Evolutionary conservation across 2,888 invertebrate genomes (phyloP).

Genomic region (Bibio marci): DNA sequence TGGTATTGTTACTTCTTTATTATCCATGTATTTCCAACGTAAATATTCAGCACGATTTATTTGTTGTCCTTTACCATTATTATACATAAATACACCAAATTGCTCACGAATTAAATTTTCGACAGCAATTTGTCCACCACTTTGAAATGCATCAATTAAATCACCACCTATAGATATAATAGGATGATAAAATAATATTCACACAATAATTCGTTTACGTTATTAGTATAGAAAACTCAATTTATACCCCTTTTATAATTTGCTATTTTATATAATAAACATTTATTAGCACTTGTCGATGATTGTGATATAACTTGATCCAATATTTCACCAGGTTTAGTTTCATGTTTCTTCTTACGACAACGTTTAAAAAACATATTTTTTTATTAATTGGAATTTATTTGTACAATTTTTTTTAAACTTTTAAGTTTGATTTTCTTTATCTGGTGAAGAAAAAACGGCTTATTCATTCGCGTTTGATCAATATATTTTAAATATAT

Average conservation of each 20-base stretch:
- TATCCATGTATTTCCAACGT: slow-evolving; percentile 78
- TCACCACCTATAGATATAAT: slow-evolving; percentile 48
- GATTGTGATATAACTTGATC: slow-evolving; percentile 83
- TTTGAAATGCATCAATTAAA: slow-evolving; percentile 69
- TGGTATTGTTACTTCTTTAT: slow-evolving; percentile 66
- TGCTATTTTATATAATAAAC: slow-evolving; percentile 70
- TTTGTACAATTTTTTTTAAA: no score
- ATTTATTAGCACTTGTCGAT: slow-evolving; percentile 63
- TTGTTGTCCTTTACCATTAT: slow-evolving; percentile 63
- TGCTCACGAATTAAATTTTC: slow-evolving; percentile 73
- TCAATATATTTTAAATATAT: no score
- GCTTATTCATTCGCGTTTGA: no score
- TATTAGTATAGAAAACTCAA: not conserved
- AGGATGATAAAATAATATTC: not conserved
- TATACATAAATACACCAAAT: slow-evolving; percentile 77
- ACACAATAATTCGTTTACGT: not conserved
- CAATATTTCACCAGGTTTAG: slow-evolving; percentile 54
- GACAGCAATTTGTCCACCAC: slow-evolving; percentile 66
- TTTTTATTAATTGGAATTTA: no score
- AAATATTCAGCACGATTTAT: slow-evolving; percentile 79
- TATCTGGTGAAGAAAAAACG: no score
- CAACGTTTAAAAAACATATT: slow-evolving; percentile 20
- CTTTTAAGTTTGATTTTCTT: no score
- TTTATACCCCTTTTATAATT: slow-evolving; percentile 68
- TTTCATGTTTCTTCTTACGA: slow-evolving; percentile 26